Evolutionary conservation across 2,113 vertebrate genomes (phyloP).

Genomic region (Syngnathus typhle): DNA sequence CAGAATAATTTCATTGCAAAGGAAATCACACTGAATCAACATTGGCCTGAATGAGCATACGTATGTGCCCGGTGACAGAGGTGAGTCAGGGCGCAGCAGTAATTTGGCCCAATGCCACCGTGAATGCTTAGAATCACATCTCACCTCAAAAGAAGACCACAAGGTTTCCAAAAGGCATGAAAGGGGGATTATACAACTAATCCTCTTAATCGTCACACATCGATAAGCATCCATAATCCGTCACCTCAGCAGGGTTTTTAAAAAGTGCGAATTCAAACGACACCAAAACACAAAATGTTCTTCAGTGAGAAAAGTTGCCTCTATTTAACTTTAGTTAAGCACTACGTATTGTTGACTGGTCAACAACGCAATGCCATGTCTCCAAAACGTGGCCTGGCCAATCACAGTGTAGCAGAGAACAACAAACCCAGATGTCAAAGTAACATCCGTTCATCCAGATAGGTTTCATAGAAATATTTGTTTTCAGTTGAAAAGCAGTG

Average conservation of each 20-base stretch:
- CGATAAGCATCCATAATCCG: constrained; percentile 57
- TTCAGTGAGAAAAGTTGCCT: constrained; percentile 12
- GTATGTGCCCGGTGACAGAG: constrained; percentile 2
- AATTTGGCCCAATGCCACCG: constrained; percentile 39
- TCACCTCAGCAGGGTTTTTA: constrained; percentile 53
- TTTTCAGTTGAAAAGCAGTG: too few species aligned
- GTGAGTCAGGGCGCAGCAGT: constrained; percentile 20
- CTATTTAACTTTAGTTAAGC: too few species aligned
- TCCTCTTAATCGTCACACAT: constrained; percentile 59
- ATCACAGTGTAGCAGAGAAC: too few species aligned
- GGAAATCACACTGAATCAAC: constrained; percentile 14
- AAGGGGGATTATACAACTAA: constrained; percentile 59
- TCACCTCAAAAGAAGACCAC: constrained; percentile 47
- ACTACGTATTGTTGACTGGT: too few species aligned
- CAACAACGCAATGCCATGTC: too few species aligned
- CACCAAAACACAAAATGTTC: constrained; percentile 3
- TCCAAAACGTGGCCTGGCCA: too few species aligned
- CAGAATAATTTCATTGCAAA: constrained; percentile 6
- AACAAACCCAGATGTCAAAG: too few species aligned
- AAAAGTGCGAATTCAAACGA: constrained; percentile 48
- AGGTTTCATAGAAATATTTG: too few species aligned
- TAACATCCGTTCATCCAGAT: too few species aligned
- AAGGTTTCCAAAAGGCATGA: constrained; percentile 50
- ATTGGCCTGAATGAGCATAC: constrained; percentile 18
- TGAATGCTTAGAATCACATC: constrained; percentile 44